Evolutionary conservation across 2,888 invertebrate genomes (phyloP).

Genomic region (Cylindroiulus punctatus): DNA sequence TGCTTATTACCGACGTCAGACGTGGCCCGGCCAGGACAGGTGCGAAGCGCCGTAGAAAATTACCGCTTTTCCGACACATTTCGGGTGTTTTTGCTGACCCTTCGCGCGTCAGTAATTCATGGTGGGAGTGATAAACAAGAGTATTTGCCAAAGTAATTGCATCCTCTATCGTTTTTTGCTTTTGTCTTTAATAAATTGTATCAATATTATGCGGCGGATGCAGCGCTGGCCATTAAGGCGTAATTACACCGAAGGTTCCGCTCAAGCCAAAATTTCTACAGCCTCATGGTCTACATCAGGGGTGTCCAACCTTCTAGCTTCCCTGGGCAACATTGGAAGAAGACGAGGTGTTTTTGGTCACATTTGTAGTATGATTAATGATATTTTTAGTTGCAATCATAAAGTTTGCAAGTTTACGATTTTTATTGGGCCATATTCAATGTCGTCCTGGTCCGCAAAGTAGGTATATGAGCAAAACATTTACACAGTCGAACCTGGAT

Average conservation of each 20-base stretch:
- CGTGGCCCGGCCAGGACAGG: neutral
- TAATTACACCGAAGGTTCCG: neutral
- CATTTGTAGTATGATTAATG: too few relatives aligned
- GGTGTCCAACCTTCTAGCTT: too few relatives aligned
- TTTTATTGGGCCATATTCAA: too few relatives aligned
- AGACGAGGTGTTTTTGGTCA: too few relatives aligned
- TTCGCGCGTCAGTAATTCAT: neutral
- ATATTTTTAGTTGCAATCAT: too few relatives aligned
- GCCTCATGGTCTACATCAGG: too few relatives aligned
- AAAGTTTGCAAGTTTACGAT: too few relatives aligned
- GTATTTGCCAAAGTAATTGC: neutral
- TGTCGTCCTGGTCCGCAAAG: too few relatives aligned
- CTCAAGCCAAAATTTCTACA: neutral
- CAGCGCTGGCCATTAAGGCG: neutral
- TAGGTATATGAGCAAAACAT: too few relatives aligned
- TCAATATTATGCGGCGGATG: neutral
- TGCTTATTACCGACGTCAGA: neutral
- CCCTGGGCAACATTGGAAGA: too few relatives aligned
- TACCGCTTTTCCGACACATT: neutral
- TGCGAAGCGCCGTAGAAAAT: constrained; percentile 1
- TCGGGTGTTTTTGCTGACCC: neutral
- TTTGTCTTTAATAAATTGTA: neutral
- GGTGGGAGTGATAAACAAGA: neutral
- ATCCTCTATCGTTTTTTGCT: neutral
- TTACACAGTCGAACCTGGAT: too few relatives aligned